These are phyloP conservation scores for Phataginus tetradactyla DNA, from an alignment of 2,797 vertebrate genomes.

Conservation along the genomic window DNA sequence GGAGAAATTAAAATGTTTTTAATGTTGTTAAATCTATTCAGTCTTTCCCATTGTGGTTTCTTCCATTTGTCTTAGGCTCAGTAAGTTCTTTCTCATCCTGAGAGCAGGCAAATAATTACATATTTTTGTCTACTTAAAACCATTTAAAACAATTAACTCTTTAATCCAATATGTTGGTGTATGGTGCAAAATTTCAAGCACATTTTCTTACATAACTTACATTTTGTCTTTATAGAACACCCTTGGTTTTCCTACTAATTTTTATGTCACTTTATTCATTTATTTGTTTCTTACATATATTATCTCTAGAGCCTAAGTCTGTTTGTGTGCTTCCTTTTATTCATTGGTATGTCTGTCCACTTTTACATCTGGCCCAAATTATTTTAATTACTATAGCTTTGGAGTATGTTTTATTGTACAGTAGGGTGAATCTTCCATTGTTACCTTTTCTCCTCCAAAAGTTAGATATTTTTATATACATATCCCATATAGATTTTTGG, in stretches of 20 bases:
- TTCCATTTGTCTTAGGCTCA: neutral
- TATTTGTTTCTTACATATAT: neutral
- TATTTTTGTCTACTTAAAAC: slow-evolving; percentile 9
- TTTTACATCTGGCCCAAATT: neutral
- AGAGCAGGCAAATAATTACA: neutral
- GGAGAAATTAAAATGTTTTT: neutral
- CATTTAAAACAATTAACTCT: neutral
- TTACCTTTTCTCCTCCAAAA: neutral
- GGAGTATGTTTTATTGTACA: neutral
- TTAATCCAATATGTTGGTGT: neutral
- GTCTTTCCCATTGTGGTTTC: neutral
- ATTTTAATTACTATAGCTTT: neutral
- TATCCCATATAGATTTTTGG: neutral
- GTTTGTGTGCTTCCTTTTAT: neutral
- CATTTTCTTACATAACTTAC: neutral
- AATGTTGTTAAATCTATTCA: neutral
- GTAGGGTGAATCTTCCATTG: neutral
- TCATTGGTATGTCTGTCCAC: neutral
- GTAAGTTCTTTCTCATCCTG: neutral
- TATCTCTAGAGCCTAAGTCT: neutral
- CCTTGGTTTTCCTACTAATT: neutral
- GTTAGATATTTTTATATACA: neutral
- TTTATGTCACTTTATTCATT: neutral
- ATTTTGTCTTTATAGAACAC: neutral
- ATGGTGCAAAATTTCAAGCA: neutral